Evolutionary conservation across 2,797 vertebrate genomes (phyloP).

Genomic region (Mormyrus proboscirostris): DNA sequence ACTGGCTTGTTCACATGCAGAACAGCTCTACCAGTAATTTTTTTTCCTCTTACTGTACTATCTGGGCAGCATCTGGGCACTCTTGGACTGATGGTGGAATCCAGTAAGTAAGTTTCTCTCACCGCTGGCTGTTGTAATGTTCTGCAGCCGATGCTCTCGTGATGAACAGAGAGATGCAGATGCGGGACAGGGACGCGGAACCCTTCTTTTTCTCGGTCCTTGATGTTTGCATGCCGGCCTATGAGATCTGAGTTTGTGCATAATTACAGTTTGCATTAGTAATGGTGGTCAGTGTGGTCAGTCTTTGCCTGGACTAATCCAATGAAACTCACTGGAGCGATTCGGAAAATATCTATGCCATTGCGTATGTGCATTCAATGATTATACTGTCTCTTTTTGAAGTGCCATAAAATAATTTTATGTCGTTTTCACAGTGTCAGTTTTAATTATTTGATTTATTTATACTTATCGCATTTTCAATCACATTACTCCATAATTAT

Average conservation of each 20-base stretch:
- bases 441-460: neutral
- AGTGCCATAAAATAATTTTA: neutral
- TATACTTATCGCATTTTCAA: neutral
- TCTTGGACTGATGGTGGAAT: neutral
- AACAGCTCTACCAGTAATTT: neutral
- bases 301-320: neutral
- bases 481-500: neutral
- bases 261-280: neutral
- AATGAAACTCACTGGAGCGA: neutral
- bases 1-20: neutral
- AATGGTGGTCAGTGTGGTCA: neutral
- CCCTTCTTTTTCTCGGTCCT: neutral
- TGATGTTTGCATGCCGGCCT: neutral
- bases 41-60: neutral
- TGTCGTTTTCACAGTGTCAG: neutral
- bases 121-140: neutral
- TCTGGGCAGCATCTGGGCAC: neutral
- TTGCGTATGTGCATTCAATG: neutral
- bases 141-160: neutral
- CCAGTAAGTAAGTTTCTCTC: neutral
- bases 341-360: neutral
- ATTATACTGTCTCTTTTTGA: neutral
- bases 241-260: neutral
- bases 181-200: neutral
- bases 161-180: neutral